A percentile compares a stretch with the other conserved stretches of the same genome.
These are phyloP conservation scores for Anguilla megastoma DNA, from an alignment of 2,797 vertebrate species.

Conservation along the genomic window DNA sequence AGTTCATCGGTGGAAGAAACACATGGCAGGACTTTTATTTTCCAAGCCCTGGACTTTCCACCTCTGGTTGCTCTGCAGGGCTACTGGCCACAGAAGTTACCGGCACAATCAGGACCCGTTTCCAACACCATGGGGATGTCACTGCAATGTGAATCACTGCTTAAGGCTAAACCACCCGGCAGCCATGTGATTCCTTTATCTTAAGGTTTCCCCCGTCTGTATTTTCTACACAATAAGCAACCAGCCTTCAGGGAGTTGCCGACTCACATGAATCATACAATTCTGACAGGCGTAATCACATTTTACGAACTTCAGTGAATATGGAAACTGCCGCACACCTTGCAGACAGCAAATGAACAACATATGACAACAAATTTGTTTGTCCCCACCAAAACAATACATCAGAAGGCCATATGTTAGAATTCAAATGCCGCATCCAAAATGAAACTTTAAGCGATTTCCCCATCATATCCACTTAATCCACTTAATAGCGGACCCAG, in stretches of 20 bases:
- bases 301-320: not conserved
- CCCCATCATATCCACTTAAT: constrained; percentile 6
- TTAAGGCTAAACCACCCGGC: not conserved
- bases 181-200: not conserved
- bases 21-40: no score
- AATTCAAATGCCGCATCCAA: not conserved
- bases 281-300: not conserved
- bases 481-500: not conserved
- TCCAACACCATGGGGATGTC: not conserved
- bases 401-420: not conserved
- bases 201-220: not conserved
- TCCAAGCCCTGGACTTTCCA: no score
- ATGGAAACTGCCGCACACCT: not conserved
- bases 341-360: not conserved
- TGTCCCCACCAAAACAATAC: not conserved
- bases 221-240: not conserved
- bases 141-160: not conserved
- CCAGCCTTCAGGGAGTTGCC: not conserved
- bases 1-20: no score
- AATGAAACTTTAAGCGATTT: not conserved
- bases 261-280: not conserved
- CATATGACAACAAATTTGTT: not conserved
- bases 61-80: no score
- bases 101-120: not conserved
- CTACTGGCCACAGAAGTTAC: not conserved